These are phyloP conservation scores for Cynaeus angustus DNA, from an alignment of 2,888 invertebrate genomes.

Conservation along the genomic window DNA sequence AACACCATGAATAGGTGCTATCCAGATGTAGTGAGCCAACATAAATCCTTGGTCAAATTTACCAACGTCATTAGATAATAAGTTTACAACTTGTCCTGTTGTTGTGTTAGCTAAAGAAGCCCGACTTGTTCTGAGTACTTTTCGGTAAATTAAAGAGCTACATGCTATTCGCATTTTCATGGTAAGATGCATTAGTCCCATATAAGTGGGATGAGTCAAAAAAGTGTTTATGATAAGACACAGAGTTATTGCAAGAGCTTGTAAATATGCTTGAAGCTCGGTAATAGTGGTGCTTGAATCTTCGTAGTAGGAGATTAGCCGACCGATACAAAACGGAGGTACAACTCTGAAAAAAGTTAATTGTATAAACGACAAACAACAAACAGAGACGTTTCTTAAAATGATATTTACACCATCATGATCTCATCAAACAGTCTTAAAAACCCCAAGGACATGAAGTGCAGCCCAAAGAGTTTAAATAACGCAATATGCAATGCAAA, in stretches of 20 bases:
- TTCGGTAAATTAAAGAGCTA: conserved; percentile 88
- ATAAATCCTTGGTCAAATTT: conserved; percentile 92
- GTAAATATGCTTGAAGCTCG: conserved; percentile 80
- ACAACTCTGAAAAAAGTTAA: conserved; percentile 60
- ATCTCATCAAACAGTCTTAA: conserved; percentile 66
- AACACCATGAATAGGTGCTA: conserved; percentile 77
- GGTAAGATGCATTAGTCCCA: conserved; percentile 87
- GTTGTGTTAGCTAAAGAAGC: conserved; percentile 78
- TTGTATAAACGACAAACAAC: too few species aligned
- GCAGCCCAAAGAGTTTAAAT: conserved; percentile 63
- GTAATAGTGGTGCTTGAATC: conserved; percentile 62
- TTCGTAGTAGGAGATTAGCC: conserved; percentile 78
- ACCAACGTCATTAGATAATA: conserved; percentile 80
- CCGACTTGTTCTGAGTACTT: conserved; percentile 72
- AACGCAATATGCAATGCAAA: conserved; percentile 65
- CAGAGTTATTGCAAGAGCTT: conserved; percentile 81
- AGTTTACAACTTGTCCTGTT: conserved; percentile 71
- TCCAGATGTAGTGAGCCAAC: conserved; percentile 90
- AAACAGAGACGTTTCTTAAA: too few species aligned
- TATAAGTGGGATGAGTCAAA: conserved; percentile 85
- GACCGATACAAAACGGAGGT: conserved; percentile 75
- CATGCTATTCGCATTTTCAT: conserved; percentile 90
- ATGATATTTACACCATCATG: conserved; percentile 67
- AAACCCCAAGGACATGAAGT: conserved; percentile 63
- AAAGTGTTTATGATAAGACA: conserved; percentile 62